Evolutionary conservation across 2,113 vertebrate species (phyloP).

Genomic region (Ammodramus savannarum): DNA sequence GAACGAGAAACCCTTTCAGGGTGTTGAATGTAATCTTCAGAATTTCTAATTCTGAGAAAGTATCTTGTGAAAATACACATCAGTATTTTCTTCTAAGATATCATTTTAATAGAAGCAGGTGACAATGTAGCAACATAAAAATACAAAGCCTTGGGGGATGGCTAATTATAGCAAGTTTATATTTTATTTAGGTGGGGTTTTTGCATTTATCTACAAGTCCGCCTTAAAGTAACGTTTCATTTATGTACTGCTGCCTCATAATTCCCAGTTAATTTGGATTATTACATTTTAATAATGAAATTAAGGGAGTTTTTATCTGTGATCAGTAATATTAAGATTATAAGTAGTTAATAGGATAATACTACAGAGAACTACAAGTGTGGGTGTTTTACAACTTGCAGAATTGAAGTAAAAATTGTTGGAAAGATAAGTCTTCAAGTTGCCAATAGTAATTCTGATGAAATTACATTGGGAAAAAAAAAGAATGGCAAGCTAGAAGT

Average conservation of each 20-base stretch:
- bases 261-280: not conserved
- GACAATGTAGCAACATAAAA: not conserved
- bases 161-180: not conserved
- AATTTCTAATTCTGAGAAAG: not conserved
- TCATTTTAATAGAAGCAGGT: not conserved
- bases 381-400: not conserved
- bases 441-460: not conserved
- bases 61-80: not conserved
- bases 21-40: not conserved
- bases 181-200: not conserved
- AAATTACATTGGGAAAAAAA: not conserved
- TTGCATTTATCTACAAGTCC: not conserved
- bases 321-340: not conserved
- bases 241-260: not conserved
- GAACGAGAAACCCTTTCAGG: not conserved
- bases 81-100: not conserved
- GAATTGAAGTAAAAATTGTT: not conserved
- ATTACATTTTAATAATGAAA: not conserved
- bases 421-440: not conserved
- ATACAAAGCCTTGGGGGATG: not conserved
- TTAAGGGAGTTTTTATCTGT: accelerated
- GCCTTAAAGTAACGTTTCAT: not conserved
- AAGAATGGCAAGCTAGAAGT: not conserved
- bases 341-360: not conserved
- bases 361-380: not conserved